phyloP scores from a whole-genome alignment of 92 coral and sea anemone genomes.

The Paramuricea clavata region DNA sequence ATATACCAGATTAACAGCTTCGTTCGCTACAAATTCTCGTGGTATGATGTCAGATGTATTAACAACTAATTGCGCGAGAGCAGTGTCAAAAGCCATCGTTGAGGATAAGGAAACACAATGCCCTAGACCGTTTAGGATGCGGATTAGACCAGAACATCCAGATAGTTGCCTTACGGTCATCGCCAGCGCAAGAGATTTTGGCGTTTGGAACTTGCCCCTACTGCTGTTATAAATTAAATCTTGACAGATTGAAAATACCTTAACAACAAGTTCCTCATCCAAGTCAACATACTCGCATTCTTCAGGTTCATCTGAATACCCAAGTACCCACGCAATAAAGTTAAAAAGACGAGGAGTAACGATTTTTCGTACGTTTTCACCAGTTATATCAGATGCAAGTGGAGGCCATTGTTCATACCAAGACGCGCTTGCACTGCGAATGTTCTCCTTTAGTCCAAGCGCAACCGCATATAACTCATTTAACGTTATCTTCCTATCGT shows the following conservation, averaged over 20 bases:
- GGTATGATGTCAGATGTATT: constrained; percentile 51
- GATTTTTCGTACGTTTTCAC: constrained; percentile 48
- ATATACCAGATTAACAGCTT: too few species aligned
- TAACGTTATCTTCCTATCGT: constrained; percentile 34
- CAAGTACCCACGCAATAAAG: constrained; percentile 59
- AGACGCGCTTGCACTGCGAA: constrained; percentile 14
- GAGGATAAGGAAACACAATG: constrained; percentile 59
- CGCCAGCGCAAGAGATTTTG: constrained; percentile 57
- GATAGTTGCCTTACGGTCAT: constrained; percentile 61
- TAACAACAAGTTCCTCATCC: constrained; percentile 25
- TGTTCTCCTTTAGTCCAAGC: constrained; percentile 18
- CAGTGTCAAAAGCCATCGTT: constrained; percentile 63
- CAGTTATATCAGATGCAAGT: too few species aligned
- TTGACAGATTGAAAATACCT: constrained; percentile 55
- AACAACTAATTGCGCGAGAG: constrained; percentile 35
- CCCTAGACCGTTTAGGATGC: constrained; percentile 58
- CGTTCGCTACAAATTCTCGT: constrained; percentile 36
- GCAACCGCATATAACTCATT: constrained; percentile 50
- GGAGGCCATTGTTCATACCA: constrained; percentile 66
- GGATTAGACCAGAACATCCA: constrained; percentile 56
- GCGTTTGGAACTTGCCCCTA: constrained; percentile 51
- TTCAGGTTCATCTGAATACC: constrained; percentile 58
- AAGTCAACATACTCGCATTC: constrained; percentile 30
- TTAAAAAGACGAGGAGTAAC: constrained; percentile 53
- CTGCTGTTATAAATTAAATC: constrained; percentile 37